phyloP scores from a whole-genome alignment of 2,113 vertebrate genomes.

The Tyrannus savana region DNA sequence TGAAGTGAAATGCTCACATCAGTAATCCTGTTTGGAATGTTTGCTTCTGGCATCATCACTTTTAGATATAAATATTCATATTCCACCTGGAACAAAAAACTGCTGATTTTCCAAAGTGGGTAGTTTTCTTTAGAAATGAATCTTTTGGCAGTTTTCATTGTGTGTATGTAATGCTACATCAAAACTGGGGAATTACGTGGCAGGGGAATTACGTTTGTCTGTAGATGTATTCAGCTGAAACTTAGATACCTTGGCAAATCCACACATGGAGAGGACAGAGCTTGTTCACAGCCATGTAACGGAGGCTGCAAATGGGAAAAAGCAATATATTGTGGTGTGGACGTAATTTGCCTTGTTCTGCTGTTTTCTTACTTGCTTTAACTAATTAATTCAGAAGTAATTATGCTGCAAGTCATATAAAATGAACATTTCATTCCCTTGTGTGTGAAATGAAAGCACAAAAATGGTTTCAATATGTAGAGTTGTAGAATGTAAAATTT shows the following conservation, averaged over 20 bases:
- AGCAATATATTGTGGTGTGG: not conserved
- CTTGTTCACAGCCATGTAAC: not conserved
- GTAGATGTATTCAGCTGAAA: not conserved
- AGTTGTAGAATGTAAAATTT: constrained; percentile 1
- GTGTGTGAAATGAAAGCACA: not conserved
- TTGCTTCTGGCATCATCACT: constrained; percentile 66
- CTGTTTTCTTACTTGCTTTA: constrained; percentile 42
- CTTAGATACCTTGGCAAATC: not conserved
- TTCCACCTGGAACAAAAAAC: constrained; percentile 67
- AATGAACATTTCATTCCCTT: constrained; percentile 32
- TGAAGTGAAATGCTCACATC: constrained; percentile 19
- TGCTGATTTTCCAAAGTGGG: constrained; percentile 70
- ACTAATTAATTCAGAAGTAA: constrained; percentile 53
- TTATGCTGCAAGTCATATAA: constrained; percentile 29
- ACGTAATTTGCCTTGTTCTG: constrained; percentile 21
- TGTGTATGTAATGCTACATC: constrained; percentile 52
- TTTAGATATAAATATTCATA: constrained; percentile 74
- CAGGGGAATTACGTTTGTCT: constrained; percentile 2
- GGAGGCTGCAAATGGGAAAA: constrained; percentile 20
- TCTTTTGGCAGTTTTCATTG: constrained; percentile 58
- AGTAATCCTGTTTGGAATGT: constrained; percentile 26
- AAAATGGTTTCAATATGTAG: not conserved
- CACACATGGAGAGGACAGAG: not conserved
- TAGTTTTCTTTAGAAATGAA: constrained; percentile 59
- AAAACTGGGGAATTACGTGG: not conserved